Base-by-base conservation (phyloP, 37 sponge, comb jelly and placozoan genomes). In the Agelas oroides region DNA sequence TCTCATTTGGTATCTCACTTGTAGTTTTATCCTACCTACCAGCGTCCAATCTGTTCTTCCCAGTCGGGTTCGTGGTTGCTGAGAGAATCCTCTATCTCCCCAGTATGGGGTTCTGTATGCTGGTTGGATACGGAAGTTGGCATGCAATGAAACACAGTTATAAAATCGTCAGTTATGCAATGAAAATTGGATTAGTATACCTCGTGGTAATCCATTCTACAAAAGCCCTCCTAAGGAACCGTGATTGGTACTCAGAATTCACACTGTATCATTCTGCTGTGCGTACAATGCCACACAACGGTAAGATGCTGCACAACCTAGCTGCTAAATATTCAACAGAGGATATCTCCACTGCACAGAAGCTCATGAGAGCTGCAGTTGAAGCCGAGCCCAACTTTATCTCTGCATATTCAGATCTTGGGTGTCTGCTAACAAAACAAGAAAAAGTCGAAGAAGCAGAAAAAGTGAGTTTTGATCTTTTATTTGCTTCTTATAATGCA, bases 51-150 rank as follows among this genome's bases (percentile, higher is more conserved):
- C 87, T 95, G 19, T 89, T 95, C 81, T 95, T 95, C 28, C 90
- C 90, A 23, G 96, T 95, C 24, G 68, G 90, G 17, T 96, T 96
- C 76, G 94, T 94, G 8, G 94, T 96, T 23, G 98, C 98, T 19
- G 98, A 97, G 75, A 75, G 98, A 62, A 84, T 97, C 38, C 86
- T 97, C 20, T 97, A 97, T 59, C 64, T 95, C 0, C 97, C 97
- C 55, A 97, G 97, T 60, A 77, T 85, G 86, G 86, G 86, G 0
- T 77, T 77, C 61, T 85, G 86, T 36, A 30, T 76, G 21, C 59
- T 85, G 46, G 78, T 77, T 5, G 62, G 70, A 28, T 77, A 70
- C 19, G 86, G 86, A 18, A 17, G 37, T 5, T 67, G 24, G 21
- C 0, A 1, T 1, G 32, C 77, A 0, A 23, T 63, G 1, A 64